Percentiles rank a stretch among this genome's conserved stretches.
Evolutionary conservation across 2,113 vertebrate species (phyloP).

Genomic region (Porphyrio hochstetteri): DNA sequence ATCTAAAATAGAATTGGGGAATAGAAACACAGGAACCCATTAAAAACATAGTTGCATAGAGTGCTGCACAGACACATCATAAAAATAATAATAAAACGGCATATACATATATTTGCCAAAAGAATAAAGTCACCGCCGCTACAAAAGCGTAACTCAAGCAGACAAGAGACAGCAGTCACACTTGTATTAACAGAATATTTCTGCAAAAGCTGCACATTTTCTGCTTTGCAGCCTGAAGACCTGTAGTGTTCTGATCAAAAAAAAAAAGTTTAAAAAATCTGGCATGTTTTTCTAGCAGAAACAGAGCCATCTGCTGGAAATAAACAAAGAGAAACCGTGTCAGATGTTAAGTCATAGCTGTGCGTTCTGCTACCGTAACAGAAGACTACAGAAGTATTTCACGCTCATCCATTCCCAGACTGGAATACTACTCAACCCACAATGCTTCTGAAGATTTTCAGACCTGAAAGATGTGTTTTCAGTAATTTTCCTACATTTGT

Average conservation of each 20-base stretch:
- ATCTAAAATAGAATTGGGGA: not conserved
- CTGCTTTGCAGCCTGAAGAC: not conserved
- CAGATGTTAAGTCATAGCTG: not conserved
- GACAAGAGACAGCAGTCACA: not conserved
- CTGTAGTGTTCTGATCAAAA: not conserved
- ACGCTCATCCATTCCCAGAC: not conserved
- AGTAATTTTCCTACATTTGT: not conserved
- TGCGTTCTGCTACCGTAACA: not conserved
- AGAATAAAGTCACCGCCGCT: not conserved
- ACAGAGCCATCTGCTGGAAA: constrained; percentile 16
- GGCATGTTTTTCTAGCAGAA: not conserved
- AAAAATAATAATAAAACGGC: not conserved
- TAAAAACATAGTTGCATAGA: not conserved
- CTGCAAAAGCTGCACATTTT: not conserved
- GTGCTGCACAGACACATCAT: not conserved
- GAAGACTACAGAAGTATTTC: not conserved
- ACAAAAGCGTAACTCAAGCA: not conserved
- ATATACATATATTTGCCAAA: not conserved
- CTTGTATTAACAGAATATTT: not conserved
- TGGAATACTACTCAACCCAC: not conserved
- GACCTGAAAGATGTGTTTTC: not conserved
- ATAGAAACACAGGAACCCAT: not conserved
- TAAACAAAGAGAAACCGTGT: not conserved
- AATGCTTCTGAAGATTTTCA: not conserved
- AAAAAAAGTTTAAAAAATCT: too few relatives aligned